Evolutionary conservation across 2,888 invertebrate genomes (phyloP), one percentile per base, ranked within the genome.

Genomic region (Pseudococcus viburni): DNA sequence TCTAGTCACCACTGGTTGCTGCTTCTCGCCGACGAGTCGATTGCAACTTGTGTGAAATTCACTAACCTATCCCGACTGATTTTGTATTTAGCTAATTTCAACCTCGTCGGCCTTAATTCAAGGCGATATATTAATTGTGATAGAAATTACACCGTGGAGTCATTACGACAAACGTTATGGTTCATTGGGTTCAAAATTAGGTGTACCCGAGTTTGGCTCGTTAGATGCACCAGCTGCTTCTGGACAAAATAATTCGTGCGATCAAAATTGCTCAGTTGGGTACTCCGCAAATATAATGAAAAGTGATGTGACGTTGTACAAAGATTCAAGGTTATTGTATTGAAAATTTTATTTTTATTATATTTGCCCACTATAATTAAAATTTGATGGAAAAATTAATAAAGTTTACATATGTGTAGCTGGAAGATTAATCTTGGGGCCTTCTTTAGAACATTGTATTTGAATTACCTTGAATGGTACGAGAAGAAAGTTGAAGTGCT

Each of bases 81-180:
- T 64, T 64, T 64, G 64, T 64, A 64, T 64, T 64, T 64, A 64
- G 22, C 22, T 22, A 64, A 64, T 77, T 42, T 33, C 39, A 77
- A 77, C 77, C 77, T 77, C 77, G 77, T 77, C 39, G 39, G 17
- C 77, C 77, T 77, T 39, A 77, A 77, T 77, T 77, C 77, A 77
- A 77, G 77, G 77, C 77, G 39, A 77, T 77, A 17, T n/a, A 42
- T 77, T 39, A 77, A 77, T 77, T 39, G 64, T 42, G 64, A 77
- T 39, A 33, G 77, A 77, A 77, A 77, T 77, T 77, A 77, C 77
- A 77, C 77, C 39, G 39, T 64, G 64, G 39, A 77, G 77, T 77
- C 77, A 39, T 77, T 77, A 77, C 8, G 77, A 77, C 77, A 77
- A 77, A 77, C 33, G 77, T 77, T 42, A 42, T 42, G 77, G 77